A percentile compares a stretch with the other conserved stretches of the same genome.
Conservation (phyloP, 2,113 vertebrate species). For the Esox niger region DNA sequence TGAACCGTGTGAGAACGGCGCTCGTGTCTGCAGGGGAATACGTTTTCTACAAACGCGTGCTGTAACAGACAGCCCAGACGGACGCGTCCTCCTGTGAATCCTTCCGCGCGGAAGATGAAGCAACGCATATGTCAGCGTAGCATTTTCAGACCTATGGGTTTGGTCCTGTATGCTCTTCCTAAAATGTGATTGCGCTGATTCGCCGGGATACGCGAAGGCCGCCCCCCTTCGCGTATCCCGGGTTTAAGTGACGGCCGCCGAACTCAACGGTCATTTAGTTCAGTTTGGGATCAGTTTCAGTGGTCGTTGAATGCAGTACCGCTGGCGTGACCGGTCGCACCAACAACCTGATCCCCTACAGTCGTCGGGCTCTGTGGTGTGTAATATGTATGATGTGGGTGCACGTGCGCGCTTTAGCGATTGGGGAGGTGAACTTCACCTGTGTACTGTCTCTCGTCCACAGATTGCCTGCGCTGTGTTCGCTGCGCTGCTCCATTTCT, state of each 20-base stretch:
- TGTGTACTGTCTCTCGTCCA: not conserved
- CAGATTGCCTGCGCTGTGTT: constrained; percentile 96
- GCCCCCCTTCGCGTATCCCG: too few relatives aligned
- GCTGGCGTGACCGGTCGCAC: constrained; percentile 59
- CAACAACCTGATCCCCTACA: constrained; percentile 48
- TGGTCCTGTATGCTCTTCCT: constrained; percentile 45
- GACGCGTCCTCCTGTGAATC: too few relatives aligned
- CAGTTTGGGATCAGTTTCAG: constrained; percentile 45
- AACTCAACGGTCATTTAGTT: constrained; percentile 63
- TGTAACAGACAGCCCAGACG: too few relatives aligned
- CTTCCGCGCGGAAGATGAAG: constrained; percentile 25
- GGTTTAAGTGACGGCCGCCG: constrained; percentile 61
- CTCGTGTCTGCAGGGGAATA: too few relatives aligned
- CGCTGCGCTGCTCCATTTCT: constrained; percentile 95
- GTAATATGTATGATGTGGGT: not conserved
- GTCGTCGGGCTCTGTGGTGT: constrained; percentile 15
- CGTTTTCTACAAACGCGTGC: too few relatives aligned
- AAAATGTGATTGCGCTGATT: constrained; percentile 60
- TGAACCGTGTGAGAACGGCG: too few relatives aligned
- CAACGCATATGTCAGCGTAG: too few relatives aligned
- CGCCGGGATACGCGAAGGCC: constrained; percentile 38
- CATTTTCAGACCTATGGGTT: constrained; percentile 36
- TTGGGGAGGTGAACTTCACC: too few relatives aligned
- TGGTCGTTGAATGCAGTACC: constrained; percentile 46
- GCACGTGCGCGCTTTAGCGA: not conserved